phyloP scores from a whole-genome alignment of 2,888 invertebrate genomes.

The Ormyrus nitidulus region DNA sequence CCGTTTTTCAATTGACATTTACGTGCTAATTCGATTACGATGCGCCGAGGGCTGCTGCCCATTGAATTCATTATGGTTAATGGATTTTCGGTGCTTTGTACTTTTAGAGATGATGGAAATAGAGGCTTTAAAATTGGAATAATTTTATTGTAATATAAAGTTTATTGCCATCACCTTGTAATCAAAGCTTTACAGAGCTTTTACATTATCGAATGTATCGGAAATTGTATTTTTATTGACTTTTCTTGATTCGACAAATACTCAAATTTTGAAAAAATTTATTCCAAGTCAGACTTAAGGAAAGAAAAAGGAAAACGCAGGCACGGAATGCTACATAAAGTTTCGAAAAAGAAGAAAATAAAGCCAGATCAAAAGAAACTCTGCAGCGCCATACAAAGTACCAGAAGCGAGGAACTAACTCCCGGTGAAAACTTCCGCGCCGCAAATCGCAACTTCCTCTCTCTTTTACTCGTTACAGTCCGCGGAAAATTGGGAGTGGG shows the following conservation, averaged over 20 bases:
- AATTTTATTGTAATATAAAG: no score
- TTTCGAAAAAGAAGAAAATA: conserved; percentile 2
- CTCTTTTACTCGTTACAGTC: background rate
- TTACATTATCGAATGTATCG: no score
- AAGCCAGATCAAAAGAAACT: background rate
- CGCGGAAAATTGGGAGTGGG: background rate
- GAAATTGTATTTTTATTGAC: no score
- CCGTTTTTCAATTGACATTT: conserved; percentile 16
- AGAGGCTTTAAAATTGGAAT: background rate
- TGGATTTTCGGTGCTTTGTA: conserved; percentile 40
- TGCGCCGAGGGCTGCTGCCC: background rate
- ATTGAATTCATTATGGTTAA: conserved; percentile 26
- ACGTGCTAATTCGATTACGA: conserved; percentile 40
- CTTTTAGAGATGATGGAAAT: conserved; percentile 22
- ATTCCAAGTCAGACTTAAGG: no score
- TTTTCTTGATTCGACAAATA: no score
- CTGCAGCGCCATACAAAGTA: background rate
- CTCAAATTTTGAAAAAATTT: no score
- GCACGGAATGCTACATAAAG: background rate
- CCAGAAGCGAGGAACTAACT: background rate
- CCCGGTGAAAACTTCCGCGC: conserved; percentile 6
- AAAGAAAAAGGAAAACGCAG: no score
- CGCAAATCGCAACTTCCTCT: conserved; percentile 4
- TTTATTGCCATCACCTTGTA: no score
- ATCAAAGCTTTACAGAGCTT: no score